Evolutionary conservation across 2,113 vertebrate species (phyloP).

Genomic region (Fukomys damarensis): DNA sequence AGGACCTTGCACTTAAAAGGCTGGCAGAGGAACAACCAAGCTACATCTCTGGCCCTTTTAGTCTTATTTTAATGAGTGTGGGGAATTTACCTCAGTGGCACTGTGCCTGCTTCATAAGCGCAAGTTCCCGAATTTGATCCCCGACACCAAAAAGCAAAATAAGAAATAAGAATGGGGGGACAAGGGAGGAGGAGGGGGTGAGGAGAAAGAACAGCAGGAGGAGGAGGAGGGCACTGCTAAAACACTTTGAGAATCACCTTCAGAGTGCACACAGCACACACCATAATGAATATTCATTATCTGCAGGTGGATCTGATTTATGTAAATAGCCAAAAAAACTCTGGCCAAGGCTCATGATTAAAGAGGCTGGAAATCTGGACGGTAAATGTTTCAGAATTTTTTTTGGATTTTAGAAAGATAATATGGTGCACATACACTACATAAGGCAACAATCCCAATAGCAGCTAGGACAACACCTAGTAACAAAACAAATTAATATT

Average conservation of each 20-base stretch:
- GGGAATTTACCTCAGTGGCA: too few species aligned
- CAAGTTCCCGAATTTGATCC: too few species aligned
- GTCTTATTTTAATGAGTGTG: not conserved
- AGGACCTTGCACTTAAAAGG: too few species aligned
- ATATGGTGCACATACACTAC: not conserved
- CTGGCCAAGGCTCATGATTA: constrained; percentile 54
- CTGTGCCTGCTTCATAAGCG: too few species aligned
- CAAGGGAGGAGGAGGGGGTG: too few species aligned
- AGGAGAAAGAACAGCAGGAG: too few species aligned
- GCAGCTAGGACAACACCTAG: not conserved
- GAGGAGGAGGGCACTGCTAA: constrained; percentile 42
- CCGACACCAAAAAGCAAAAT: too few species aligned
- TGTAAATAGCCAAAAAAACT: constrained; percentile 70
- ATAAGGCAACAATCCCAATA: not conserved
- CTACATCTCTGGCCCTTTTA: too few species aligned
- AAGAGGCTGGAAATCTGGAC: constrained; percentile 58
- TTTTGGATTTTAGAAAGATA: constrained; percentile 54
- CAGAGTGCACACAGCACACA: constrained; percentile 43
- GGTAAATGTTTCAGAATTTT: constrained; percentile 58
- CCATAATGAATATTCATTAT: constrained; percentile 75
- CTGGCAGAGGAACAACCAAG: too few species aligned
- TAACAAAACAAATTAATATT: constrained; percentile 48
- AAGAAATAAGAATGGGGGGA: too few species aligned
- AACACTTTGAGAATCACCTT: constrained; percentile 63
- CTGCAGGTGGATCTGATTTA: constrained; percentile 75